Evolutionary conservation across 2,797 vertebrate species (phyloP), one percentile per base, ranked within the genome.

Genomic region (Choloepus didactylus): DNA sequence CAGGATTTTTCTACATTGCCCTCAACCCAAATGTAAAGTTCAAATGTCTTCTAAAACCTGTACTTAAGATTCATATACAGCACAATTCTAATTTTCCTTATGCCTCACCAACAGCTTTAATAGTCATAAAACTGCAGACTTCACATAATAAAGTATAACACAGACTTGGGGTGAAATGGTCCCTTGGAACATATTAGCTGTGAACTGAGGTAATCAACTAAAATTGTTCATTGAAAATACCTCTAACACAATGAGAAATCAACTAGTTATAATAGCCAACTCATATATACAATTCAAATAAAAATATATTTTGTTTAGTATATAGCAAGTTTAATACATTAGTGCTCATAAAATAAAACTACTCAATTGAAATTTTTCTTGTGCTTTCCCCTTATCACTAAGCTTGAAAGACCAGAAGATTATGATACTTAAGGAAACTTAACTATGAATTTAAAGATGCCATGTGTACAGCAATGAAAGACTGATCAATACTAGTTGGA

Each of bases 291-390:
- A 98, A 97, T 97, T 98, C 97, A 98, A 98, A 98, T 98, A 98
- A 98, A 98, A 98, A 98, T 97, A 98, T 98, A 98, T 98, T 98
- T 98, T 99, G 99, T 99, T 99, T 99, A 99, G 99, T 99, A 99
- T 99, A 99, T 99, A 99, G 99, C 98, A 99, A 99, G 99, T 99
- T 99, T 99, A 99, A 99, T 99, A 99, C 99, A 99, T 99, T 99
- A 99, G 99, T 99, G 99, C 99, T 99, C 99, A 99, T 98, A 99
- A 99, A 99, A 99, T 98, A 98, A 98, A 98, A 97, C 96, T 97
- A 97, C 97, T 97, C 97, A 96, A 49, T 10, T 49, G 46, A 49
- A 49, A 49, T 35, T 49, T 49, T 49, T 49, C 46, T 49, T 10
- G 10, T 49, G 46, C 10, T 49, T 49, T 10, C 46, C 10, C 6